Conservation (phyloP, 2,888 invertebrate genomes). For the Polydrusus cervinus region DNA sequence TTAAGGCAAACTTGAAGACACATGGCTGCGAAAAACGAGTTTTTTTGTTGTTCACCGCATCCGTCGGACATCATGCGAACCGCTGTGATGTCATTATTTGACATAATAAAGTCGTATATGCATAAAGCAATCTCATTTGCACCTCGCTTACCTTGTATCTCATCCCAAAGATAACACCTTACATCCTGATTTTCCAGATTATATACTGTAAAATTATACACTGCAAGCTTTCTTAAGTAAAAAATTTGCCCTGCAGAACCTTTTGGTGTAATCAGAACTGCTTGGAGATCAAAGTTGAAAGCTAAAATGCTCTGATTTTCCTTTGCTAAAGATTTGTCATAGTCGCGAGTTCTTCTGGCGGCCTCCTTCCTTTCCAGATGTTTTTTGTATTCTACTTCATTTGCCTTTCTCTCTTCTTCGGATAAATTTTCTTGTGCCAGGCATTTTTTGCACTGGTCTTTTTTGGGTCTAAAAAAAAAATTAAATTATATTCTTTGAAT, state of each 20-base stretch:
- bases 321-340: too few relatives aligned
- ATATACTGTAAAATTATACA: constrained; percentile 64
- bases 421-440: constrained; percentile 50
- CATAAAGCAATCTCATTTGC: constrained; percentile 62
- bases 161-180: constrained; percentile 58
- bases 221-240: constrained; percentile 58
- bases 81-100: constrained; percentile 32
- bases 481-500: constrained; percentile 58
- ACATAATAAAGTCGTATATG: constrained; percentile 55
- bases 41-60: constrained; percentile 53
- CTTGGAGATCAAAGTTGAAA: too few relatives aligned
- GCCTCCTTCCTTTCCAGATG: too few relatives aligned
- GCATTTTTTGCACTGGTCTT: constrained; percentile 57
- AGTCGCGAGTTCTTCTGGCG: too few relatives aligned
- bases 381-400: too few relatives aligned
- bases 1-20: constrained; percentile 43
- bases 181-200: constrained; percentile 62
- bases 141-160: constrained; percentile 56
- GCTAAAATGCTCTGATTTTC: too few relatives aligned
- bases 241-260: too few relatives aligned
- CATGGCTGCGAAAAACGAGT: constrained; percentile 49
- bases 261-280: too few relatives aligned
- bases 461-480: constrained; percentile 52
- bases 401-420: constrained; percentile 47
- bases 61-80: constrained; percentile 56